Percentiles rank a stretch among this genome's conserved stretches.
Conservation (phyloP, 2,113 vertebrate species). For the Nipponia nippon region DNA sequence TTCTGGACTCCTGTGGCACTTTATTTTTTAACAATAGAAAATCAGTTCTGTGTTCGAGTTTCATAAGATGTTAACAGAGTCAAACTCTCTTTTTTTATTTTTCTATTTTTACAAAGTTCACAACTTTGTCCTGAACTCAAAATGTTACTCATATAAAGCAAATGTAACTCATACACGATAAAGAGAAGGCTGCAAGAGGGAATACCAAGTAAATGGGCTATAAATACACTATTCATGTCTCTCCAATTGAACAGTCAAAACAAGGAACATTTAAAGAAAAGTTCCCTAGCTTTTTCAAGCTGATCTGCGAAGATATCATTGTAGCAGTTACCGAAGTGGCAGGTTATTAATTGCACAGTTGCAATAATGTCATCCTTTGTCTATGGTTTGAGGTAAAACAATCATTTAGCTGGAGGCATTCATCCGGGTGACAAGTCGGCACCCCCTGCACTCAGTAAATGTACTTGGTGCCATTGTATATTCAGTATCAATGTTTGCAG, state of each 20-base stretch:
- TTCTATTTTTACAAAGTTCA: not conserved
- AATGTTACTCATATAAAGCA: not conserved
- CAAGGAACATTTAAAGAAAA: not conserved
- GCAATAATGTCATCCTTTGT: not conserved
- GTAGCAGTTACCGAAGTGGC: not conserved
- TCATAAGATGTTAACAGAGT: not conserved
- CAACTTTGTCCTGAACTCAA: not conserved
- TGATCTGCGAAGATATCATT: not conserved
- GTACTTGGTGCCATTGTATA: not conserved
- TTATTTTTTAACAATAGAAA: not conserved
- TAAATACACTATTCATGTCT: not conserved
- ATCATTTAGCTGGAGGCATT: not conserved
- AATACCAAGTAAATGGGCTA: not conserved
- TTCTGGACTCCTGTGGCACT: not conserved
- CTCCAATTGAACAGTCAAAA: not conserved
- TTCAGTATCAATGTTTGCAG: slow-evolving; percentile 15
- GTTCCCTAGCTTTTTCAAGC: not conserved
- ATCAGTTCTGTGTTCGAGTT: not conserved
- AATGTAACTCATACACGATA: not conserved
- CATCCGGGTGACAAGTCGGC: not conserved
- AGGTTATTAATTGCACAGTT: not conserved
- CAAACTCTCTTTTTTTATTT: not conserved
- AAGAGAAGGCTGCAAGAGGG: not conserved
- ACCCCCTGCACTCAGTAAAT: not conserved
- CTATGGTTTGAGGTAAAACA: not conserved